These are phyloP conservation scores for Bambusicola thoracicus DNA, from an alignment of 2,113 vertebrate species.

Conservation along the genomic window DNA sequence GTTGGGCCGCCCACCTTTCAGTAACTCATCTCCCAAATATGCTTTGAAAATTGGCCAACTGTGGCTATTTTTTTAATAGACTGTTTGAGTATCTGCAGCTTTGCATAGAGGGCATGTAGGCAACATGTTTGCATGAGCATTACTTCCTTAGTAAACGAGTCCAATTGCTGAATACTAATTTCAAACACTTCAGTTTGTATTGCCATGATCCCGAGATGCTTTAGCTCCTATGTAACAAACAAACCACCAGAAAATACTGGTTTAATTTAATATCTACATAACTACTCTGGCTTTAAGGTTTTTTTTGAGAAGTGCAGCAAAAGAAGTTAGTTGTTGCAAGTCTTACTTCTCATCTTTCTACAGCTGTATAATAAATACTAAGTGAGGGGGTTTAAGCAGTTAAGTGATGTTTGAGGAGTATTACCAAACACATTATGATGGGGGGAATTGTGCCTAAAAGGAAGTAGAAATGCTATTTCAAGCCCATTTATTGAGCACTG, in stretches of 20 bases:
- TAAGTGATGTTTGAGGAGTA: not conserved
- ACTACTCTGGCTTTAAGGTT: not conserved
- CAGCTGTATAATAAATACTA: not conserved
- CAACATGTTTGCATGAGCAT: not conserved
- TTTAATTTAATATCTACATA: not conserved
- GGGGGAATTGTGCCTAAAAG: not conserved
- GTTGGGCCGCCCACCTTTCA: not conserved
- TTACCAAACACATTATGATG: not conserved
- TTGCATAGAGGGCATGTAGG: not conserved
- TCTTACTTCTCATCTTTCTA: not conserved
- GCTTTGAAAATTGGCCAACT: not conserved
- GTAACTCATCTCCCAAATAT: not conserved
- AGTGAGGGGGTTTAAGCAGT: not conserved
- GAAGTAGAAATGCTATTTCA: not conserved
- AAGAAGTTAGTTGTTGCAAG: not conserved
- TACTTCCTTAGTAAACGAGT: not conserved
- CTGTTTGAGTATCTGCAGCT: not conserved
- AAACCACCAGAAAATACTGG: not conserved
- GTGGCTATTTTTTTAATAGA: not conserved
- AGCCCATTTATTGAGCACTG: not conserved
- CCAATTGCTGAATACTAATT: not conserved
- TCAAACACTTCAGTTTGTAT: not conserved
- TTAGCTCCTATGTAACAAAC: not conserved
- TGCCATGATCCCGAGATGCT: not conserved
- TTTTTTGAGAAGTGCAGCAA: not conserved